Evolutionary conservation across 2,888 invertebrate species (phyloP), one percentile per base, ranked within the genome.

Genomic region (Sylvicola cinctus): DNA sequence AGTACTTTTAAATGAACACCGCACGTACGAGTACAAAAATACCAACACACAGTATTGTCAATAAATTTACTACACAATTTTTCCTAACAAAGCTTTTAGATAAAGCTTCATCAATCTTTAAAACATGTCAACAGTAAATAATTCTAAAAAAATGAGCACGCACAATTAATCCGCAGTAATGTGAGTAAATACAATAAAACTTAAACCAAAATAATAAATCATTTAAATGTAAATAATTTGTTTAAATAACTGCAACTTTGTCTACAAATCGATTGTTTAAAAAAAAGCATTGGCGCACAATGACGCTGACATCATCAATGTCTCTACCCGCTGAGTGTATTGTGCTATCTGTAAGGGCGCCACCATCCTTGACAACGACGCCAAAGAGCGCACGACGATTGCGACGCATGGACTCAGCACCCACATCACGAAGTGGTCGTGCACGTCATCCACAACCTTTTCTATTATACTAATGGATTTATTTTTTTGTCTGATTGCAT

Each of bases 311-410:
- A 39, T 50, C 58, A 37, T 56, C 57, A 37, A 56, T 58, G 55
- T 58, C 59, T 34, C 46, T 58, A 43, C 58, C 58, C 35, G 55
- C 58, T 26, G 58, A 58, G 41, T 58, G 58, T 40, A 47, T 58
- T 33, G 58, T 58, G n/a, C 39, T 58, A 17, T 58, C 58, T 10
- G 54, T 58, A 3, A 57, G 58, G 23, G 55, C 55, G 49, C 58
- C 58, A 35, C 56, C 57, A n/a, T 14, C 36, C n/a, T n/a, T n/a
- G n/a, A n/a, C n/a, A n/a, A n/a, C n/a, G n/a, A n/a, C n/a, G n/a
- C n/a, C n/a, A n/a, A n/a, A n/a, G n/a, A n/a, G n/a, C n/a, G 11
- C 7, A 7, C 11, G 7, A 27, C 10, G 11, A 33, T 27, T 15
- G 4, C 10, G 16, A 12, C 33, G 26, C 16, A 16, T 12, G n/a